Evolutionary conservation across 2,113 vertebrate species (phyloP).

Genomic region (Bujurquina vittata): DNA sequence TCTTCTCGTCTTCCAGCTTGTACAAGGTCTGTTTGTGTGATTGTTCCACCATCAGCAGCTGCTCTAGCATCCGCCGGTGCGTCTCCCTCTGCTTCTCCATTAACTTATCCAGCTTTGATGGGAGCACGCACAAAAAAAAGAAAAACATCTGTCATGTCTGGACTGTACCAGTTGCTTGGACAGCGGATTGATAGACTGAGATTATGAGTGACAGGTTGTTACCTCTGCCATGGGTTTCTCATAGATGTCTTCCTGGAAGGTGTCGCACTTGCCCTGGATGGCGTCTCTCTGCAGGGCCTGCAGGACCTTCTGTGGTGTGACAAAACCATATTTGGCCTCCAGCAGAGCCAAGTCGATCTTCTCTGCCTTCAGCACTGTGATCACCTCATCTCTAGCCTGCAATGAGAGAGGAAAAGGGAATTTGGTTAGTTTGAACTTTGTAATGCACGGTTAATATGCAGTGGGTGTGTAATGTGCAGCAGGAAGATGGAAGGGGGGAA

Average conservation of each 20-base stretch:
- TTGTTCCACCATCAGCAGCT: slow-evolving; percentile 93
- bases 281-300: slow-evolving; percentile 94
- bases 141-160: slow-evolving; percentile 9
- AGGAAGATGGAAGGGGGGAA: background rate
- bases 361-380: slow-evolving; percentile 94
- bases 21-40: slow-evolving; percentile 89
- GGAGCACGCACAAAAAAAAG: background rate
- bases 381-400: slow-evolving; percentile 97
- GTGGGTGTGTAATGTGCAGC: background rate
- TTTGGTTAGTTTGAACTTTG: background rate
- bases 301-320: slow-evolving; percentile 91
- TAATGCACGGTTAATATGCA: background rate
- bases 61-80: slow-evolving; percentile 89
- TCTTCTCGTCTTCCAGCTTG: slow-evolving; percentile 92
- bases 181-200: background rate
- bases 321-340: slow-evolving; percentile 95
- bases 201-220: slow-evolving; percentile 25
- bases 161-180: background rate
- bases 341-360: slow-evolving; percentile 93
- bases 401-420: background rate
- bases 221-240: slow-evolving; percentile 97
- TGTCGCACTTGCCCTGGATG: slow-evolving; percentile 85
- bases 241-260: slow-evolving; percentile 91
- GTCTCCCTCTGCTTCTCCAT: slow-evolving; percentile 93
- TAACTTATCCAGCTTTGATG: slow-evolving; percentile 89